phyloP scores from a whole-genome alignment of 2,888 invertebrate genomes.

The Lochmaea crataegi region DNA sequence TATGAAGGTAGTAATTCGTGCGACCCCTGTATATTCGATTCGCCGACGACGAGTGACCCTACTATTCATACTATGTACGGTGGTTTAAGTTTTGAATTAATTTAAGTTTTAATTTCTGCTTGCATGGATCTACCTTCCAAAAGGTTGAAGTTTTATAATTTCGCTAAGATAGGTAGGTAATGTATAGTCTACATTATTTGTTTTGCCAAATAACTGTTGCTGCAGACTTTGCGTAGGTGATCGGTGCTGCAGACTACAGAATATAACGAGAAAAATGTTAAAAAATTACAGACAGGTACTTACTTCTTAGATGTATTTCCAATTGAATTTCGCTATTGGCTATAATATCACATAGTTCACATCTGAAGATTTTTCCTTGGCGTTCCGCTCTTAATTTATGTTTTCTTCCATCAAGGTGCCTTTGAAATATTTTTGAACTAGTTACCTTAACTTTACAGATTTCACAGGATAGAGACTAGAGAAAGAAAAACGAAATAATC shows the following conservation, averaged over 20 bases:
- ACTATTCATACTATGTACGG: too few relatives aligned
- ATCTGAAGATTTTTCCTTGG: constrained; percentile 61
- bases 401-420: constrained; percentile 62
- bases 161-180: too few relatives aligned
- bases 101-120: too few relatives aligned
- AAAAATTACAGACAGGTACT: constrained; percentile 41
- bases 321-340: constrained; percentile 64
- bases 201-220: too few relatives aligned
- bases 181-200: too few relatives aligned
- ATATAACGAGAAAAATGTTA: constrained; percentile 6
- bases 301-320: constrained; percentile 63
- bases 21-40: too few relatives aligned
- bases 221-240: too few relatives aligned
- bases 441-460: constrained; percentile 63
- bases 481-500: constrained; percentile 23
- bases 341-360: constrained; percentile 61
- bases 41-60: too few relatives aligned
- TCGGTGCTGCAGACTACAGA: neutral
- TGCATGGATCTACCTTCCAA: too few relatives aligned
- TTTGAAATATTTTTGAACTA: constrained; percentile 60
- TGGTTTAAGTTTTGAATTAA: too few relatives aligned
- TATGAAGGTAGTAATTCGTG: too few relatives aligned
- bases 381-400: constrained; percentile 60
- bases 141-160: too few relatives aligned
- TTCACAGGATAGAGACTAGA: constrained; percentile 58